These are phyloP conservation scores for Zoanthus sansibaricus DNA, from an alignment of 92 coral and sea anemone genomes.

Conservation along the genomic window DNA sequence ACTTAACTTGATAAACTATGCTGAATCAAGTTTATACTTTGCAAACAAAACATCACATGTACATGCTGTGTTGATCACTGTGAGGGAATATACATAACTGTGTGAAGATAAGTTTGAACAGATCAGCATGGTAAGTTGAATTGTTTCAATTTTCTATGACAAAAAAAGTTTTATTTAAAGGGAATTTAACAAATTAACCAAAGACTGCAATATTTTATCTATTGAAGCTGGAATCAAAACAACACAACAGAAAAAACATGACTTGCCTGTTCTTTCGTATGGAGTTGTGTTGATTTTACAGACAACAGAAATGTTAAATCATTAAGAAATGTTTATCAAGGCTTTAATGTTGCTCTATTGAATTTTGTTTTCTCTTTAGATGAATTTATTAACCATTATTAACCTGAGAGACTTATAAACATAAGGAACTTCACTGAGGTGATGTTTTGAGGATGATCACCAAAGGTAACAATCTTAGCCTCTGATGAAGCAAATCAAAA, in stretches of 20 bases:
- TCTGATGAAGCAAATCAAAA: too few relatives aligned
- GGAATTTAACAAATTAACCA: not conserved
- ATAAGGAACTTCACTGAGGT: too few relatives aligned
- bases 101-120: not conserved
- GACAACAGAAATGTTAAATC: too few relatives aligned
- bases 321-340: too few relatives aligned
- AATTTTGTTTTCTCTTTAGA: too few relatives aligned
- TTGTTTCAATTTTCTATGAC: not conserved
- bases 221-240: not conserved
- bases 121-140: not conserved
- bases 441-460: too few relatives aligned
- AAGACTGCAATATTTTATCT: not conserved
- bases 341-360: too few relatives aligned
- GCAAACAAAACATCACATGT: not conserved
- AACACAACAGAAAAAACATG: not conserved
- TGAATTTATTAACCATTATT: too few relatives aligned
- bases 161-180: not conserved
- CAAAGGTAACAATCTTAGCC: too few relatives aligned
- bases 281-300: not conserved
- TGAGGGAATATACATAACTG: not conserved
- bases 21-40: not conserved
- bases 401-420: too few relatives aligned
- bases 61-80: not conserved
- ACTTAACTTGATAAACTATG: slow-evolving; percentile 11
- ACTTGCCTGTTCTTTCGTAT: not conserved